phyloP scores from a whole-genome alignment of 2,797 vertebrate genomes.

The Falco concolor region DNA sequence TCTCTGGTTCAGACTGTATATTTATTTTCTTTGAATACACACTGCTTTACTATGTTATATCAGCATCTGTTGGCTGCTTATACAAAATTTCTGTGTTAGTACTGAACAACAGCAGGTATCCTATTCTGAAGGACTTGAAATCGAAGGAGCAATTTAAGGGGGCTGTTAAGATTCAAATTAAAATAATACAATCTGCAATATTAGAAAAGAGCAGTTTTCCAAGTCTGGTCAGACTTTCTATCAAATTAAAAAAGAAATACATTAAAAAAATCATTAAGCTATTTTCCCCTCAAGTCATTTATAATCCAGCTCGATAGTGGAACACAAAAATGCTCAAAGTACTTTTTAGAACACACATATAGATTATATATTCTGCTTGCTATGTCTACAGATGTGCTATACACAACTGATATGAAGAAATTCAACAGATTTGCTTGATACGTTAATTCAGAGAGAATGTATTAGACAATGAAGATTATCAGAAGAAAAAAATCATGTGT shows the following conservation, averaged over 20 bases:
- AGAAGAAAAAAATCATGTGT: neutral
- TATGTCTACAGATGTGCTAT: neutral
- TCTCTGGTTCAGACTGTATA: neutral
- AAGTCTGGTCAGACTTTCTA: neutral
- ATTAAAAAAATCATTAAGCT: fast-evolving
- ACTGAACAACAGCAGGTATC: neutral
- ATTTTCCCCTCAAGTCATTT: neutral
- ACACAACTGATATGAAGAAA: neutral
- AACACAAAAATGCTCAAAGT: neutral
- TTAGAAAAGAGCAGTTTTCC: neutral
- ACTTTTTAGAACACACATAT: neutral
- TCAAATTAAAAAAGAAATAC: neutral
- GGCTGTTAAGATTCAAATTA: neutral
- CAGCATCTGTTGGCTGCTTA: neutral
- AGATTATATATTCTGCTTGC: neutral
- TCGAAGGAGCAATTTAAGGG: neutral
- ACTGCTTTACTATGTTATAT: neutral
- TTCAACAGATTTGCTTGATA: neutral
- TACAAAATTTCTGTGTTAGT: neutral
- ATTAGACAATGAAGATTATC: neutral
- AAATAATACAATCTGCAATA: neutral
- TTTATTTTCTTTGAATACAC: neutral
- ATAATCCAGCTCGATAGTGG: neutral
- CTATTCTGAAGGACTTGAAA: neutral
- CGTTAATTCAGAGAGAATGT: neutral